phyloP scores from a whole-genome alignment of 37 sponge, comb jelly and placozoan genomes.

The Tethya wilhelma region DNA sequence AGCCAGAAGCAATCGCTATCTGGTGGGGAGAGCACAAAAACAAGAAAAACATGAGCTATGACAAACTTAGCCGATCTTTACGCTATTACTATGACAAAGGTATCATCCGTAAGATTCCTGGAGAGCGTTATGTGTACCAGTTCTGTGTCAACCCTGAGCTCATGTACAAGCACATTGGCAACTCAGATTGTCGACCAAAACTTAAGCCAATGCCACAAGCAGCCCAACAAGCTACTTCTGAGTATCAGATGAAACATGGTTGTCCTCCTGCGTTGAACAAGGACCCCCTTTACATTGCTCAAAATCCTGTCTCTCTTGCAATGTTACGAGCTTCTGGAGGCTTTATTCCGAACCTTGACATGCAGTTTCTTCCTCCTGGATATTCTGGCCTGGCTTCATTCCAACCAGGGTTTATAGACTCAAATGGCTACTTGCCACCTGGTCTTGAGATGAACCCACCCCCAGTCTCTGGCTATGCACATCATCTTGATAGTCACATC shows the following conservation, averaged over 20 bases:
- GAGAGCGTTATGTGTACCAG: conserved; percentile 83
- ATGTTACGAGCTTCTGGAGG: too few relatives aligned
- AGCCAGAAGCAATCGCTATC: conserved; percentile 87
- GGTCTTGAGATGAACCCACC: background rate
- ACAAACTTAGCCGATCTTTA: conserved; percentile 86
- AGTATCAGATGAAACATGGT: conserved; percentile 3
- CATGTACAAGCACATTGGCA: conserved; percentile 77
- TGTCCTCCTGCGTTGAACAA: background rate
- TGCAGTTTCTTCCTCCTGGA: background rate
- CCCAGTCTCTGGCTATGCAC: background rate
- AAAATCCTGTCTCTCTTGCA: conserved; percentile 18
- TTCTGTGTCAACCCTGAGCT: conserved; percentile 80
- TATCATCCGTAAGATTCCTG: conserved; percentile 77
- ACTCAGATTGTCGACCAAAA: conserved; percentile 60
- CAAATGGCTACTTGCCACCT: background rate
- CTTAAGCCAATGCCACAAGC: conserved; percentile 73
- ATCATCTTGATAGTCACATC: background rate
- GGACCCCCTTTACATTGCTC: conserved; percentile 21
- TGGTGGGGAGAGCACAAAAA: conserved; percentile 92
- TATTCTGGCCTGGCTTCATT: background rate
- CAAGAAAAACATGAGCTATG: conserved; percentile 90
- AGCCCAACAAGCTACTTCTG: conserved; percentile 31
- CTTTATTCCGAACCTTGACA: too few relatives aligned
- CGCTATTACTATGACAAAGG: conserved; percentile 91
- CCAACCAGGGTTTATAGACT: background rate